A percentile compares a stretch with the other conserved stretches of the same genome.
Conservation (phyloP, 2,888 invertebrate species). For the Hydrotaea cyrtoneurina region DNA sequence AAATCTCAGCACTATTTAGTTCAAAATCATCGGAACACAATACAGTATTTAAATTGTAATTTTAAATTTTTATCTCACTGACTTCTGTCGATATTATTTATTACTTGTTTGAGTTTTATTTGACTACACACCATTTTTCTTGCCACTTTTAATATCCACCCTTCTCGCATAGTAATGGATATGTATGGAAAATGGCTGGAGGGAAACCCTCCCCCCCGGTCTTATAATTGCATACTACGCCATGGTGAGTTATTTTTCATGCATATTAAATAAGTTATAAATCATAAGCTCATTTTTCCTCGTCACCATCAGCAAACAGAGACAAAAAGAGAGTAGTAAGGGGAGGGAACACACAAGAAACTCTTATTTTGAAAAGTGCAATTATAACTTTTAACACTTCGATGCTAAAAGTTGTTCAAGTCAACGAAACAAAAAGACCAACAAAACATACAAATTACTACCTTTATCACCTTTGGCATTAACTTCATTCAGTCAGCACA, state of each 20-base stretch:
- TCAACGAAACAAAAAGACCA: not conserved
- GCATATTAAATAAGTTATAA: conserved; percentile 43
- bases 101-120: not conserved
- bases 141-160: not conserved
- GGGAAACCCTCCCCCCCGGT: not conserved
- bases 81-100: conserved; percentile 8
- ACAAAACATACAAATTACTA: conserved; percentile 43
- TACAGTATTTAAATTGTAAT: too few species aligned
- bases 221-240: conserved; percentile 14
- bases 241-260: not conserved
- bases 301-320: not conserved
- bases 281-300: conserved; percentile 38
- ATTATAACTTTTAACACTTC: conserved; percentile 50
- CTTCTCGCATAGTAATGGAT: not conserved
- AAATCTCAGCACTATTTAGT: too few species aligned
- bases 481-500: not conserved
- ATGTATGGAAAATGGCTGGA: not conserved
- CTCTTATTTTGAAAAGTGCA: conserved; percentile 32
- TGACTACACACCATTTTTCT: not conserved
- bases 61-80: too few species aligned
- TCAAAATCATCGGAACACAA: too few species aligned
- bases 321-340: not conserved
- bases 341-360: too few species aligned
- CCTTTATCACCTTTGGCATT: conserved; percentile 49
- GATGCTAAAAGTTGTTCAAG: not conserved